Evolutionary conservation across 2,888 invertebrate species (phyloP), one percentile per base, ranked within the genome.

Genomic region (Seira sanloemensis): DNA sequence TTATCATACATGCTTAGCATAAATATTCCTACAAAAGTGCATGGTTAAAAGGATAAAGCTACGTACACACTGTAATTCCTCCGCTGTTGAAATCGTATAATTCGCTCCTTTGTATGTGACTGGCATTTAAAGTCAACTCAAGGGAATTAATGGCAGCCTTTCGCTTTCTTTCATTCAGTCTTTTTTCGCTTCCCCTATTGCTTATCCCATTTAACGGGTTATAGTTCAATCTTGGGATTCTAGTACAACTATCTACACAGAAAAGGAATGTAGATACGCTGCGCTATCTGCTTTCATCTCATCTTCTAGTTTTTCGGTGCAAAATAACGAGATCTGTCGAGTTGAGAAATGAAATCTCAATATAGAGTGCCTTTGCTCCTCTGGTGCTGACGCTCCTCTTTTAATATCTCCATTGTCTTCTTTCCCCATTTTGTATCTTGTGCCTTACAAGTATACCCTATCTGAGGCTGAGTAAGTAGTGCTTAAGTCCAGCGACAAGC

Each of bases 131-230:
- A 77, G 67, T 72, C 77, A 46, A 72, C 82, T 77, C 82, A 67
- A 37, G 82, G 82, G 82, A 82, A 82, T 82, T 82, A 77, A 82
- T 77, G 77, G n/a, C n/a, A n/a, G n/a, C n/a, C n/a, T n/a, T n/a
- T n/a, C n/a, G n/a, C n/a, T n/a, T n/a, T n/a, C n/a, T n/a, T n/a
- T n/a, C n/a, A n/a, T n/a, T n/a, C n/a, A n/a, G n/a, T n/a, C n/a
- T n/a, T n/a, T n/a, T n/a, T n/a, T n/a, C n/a, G n/a, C n/a, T n/a
- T n/a, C n/a, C n/a, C n/a, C n/a, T n/a, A n/a, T n/a, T n/a, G n/a
- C n/a, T n/a, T n/a, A n/a, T n/a, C n/a, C n/a, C n/a, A n/a, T n/a
- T n/a, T n/a, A n/a, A n/a, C n/a, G n/a, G n/a, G n/a, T n/a, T n/a
- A n/a, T n/a, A n/a, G n/a, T n/a, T n/a, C n/a, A n/a, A n/a, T n/a